Conservation (phyloP, 2,888 invertebrate genomes). For the Eilema caniola region DNA sequence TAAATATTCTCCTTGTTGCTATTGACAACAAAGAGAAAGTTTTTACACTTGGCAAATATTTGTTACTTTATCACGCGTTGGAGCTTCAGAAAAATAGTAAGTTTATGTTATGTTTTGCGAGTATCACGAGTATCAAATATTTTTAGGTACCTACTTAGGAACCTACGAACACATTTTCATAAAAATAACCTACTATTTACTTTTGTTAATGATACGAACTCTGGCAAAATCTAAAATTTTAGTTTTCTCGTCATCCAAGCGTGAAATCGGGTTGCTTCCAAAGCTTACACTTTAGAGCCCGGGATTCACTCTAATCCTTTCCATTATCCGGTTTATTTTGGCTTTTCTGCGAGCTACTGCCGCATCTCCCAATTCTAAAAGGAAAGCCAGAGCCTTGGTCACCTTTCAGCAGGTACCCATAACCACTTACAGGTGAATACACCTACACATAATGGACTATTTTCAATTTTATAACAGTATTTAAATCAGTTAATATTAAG, state of each 20-base stretch:
- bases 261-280: background rate
- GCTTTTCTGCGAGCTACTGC: background rate
- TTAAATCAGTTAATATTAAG: too few relatives aligned
- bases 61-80: background rate
- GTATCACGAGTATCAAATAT: too few relatives aligned
- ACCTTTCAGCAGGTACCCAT: too few relatives aligned
- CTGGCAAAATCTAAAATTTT: background rate
- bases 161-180: background rate
- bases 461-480: too few relatives aligned
- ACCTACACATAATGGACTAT: too few relatives aligned
- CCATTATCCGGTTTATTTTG: background rate
- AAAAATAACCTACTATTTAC: background rate
- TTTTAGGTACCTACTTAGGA: background rate
- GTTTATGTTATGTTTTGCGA: background rate
- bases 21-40: background rate
- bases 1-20: background rate
- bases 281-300: background rate
- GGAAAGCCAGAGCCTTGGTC: too few relatives aligned
- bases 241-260: background rate
- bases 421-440: too few relatives aligned
- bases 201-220: background rate
- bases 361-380: too few relatives aligned
- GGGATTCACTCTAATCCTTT: background rate
- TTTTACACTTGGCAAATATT: background rate
- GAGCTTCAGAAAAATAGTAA: background rate